phyloP scores from a whole-genome alignment of 2,797 vertebrate genomes.

The Lateolabrax maculatus region DNA sequence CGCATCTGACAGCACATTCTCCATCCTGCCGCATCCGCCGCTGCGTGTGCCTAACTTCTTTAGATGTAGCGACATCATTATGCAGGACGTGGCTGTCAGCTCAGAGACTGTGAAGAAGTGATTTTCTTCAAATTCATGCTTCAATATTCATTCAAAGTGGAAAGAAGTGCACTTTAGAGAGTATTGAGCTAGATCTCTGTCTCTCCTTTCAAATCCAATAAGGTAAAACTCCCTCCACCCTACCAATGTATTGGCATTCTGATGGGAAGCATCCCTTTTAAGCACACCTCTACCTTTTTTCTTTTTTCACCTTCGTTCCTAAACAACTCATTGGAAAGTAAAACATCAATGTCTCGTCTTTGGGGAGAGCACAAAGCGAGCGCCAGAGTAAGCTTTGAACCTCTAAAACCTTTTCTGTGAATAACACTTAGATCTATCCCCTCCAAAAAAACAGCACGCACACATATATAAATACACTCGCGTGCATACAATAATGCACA shows the following conservation, averaged over 20 bases:
- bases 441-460: conserved; percentile 25
- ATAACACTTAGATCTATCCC: conserved; percentile 65
- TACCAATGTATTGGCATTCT: conserved; percentile 42
- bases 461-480: conserved; percentile 15
- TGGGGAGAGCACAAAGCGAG: conserved; percentile 43
- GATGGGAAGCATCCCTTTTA: conserved; percentile 49
- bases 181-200: conserved; percentile 41
- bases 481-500: conserved; percentile 21
- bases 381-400: conserved; percentile 60
- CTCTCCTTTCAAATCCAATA: conserved; percentile 55
- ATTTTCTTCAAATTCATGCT: conserved; percentile 45
- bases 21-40: conserved; percentile 39
- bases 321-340: conserved; percentile 59
- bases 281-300: conserved; percentile 35
- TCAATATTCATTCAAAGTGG: conserved; percentile 51
- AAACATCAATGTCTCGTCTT: conserved; percentile 74
- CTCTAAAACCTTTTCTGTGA: conserved; percentile 67
- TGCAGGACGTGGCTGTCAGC: conserved; percentile 32
- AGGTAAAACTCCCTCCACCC: conserved; percentile 38
- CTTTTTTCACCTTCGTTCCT: conserved; percentile 40
- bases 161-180: conserved; percentile 15
- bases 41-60: conserved; percentile 33
- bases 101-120: conserved; percentile 32
- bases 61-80: conserved; percentile 52
- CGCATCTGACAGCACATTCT: conserved; percentile 47